These are phyloP conservation scores for Cephalopholis sonnerati DNA, from an alignment of 2,113 vertebrate species.

Conservation along the genomic window DNA sequence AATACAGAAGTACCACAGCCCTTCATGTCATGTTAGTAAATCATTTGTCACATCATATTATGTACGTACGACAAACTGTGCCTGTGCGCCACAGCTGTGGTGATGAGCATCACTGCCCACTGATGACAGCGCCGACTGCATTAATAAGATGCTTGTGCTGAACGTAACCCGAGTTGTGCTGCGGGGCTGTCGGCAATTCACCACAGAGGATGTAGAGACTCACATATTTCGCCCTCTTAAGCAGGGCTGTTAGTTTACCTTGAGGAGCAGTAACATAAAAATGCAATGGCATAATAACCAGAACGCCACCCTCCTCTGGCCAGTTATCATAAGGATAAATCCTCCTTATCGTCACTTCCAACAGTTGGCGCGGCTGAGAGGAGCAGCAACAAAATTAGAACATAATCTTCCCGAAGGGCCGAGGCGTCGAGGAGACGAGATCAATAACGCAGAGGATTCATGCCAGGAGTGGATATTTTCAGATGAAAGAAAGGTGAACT, in stretches of 20 bases:
- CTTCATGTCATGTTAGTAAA: constrained; percentile 39
- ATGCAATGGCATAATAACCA: constrained; percentile 43
- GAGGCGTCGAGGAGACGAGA: constrained; percentile 55
- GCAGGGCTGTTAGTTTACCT: constrained; percentile 60
- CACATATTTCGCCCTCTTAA: constrained; percentile 42
- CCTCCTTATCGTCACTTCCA: constrained; percentile 49
- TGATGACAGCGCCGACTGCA: constrained; percentile 23
- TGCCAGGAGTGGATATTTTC: constrained; percentile 55
- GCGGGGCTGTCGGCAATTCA: constrained; percentile 1
- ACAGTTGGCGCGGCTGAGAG: constrained; percentile 30
- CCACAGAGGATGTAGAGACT: constrained; percentile 10
- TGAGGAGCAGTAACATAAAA: constrained; percentile 49
- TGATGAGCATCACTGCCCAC: constrained; percentile 38
- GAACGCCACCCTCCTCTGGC: constrained; percentile 23
- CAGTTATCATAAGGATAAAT: constrained; percentile 67
- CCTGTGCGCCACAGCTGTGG: constrained; percentile 39
- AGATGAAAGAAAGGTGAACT: constrained; percentile 44
- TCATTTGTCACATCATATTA: constrained; percentile 54
- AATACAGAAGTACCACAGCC: constrained; percentile 9
- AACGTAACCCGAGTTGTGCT: constrained; percentile 13
- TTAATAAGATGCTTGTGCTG: constrained; percentile 31
- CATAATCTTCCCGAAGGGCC: constrained; percentile 56
- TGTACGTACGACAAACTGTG: constrained; percentile 11
- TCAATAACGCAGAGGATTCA: constrained; percentile 63
- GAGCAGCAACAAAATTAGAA: constrained; percentile 62